These are phyloP conservation scores for Cinclus mexicanus DNA, from an alignment of 2,113 vertebrate species.

Conservation along the genomic window DNA sequence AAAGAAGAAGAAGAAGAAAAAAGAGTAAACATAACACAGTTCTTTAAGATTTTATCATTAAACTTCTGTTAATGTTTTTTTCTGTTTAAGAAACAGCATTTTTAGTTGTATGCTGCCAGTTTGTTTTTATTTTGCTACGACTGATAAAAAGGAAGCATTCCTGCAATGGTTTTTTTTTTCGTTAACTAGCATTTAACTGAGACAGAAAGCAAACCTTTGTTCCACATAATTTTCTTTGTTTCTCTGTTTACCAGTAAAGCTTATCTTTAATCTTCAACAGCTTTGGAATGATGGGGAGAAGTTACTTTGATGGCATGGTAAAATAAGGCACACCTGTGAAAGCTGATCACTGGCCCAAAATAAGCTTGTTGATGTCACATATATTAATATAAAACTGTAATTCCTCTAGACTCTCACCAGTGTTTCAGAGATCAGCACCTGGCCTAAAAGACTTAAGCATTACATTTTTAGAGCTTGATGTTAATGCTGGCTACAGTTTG, in stretches of 20 bases:
- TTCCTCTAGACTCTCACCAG: background rate
- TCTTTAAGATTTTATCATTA: background rate
- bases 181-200: background rate
- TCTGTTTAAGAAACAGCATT: background rate
- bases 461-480: slow-evolving; percentile 25
- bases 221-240: background rate
- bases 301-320: background rate
- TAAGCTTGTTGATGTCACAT: background rate
- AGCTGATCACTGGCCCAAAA: background rate
- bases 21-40: background rate
- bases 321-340: background rate
- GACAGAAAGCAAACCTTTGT: background rate
- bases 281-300: background rate
- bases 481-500: slow-evolving; percentile 4
- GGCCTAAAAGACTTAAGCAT: background rate
- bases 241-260: background rate
- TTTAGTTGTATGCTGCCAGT: background rate
- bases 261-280: background rate
- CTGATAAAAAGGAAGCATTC: background rate
- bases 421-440: background rate
- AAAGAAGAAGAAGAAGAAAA: background rate
- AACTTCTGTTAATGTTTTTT: background rate
- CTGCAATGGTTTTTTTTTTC: background rate
- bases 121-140: background rate
- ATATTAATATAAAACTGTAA: background rate